Conservation (phyloP, 1,140 invertebrate genomes). For the Hermetia illucens region DNA sequence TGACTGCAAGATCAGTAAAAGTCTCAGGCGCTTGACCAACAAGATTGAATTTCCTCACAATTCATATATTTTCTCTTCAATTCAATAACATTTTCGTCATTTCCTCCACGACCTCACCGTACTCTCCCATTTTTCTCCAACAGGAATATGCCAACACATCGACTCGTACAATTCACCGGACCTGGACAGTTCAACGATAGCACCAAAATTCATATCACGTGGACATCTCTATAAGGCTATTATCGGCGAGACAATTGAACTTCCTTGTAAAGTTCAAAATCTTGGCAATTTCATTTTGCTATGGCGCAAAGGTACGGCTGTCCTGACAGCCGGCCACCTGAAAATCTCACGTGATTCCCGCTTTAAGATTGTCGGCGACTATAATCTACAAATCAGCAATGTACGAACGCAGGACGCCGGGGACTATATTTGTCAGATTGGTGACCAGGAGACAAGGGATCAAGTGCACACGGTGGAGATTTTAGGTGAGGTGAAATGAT, state of each 20-base stretch:
- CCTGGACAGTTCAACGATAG: constrained; percentile 19
- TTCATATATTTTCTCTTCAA: too few species aligned
- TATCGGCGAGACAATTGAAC: constrained; percentile 54
- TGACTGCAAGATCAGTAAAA: too few species aligned
- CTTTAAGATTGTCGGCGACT: constrained; percentile 42
- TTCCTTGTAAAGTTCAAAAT: constrained; percentile 64
- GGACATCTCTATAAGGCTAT: constrained; percentile 58
- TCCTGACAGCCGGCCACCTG: constrained; percentile 43
- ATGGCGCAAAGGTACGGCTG: constrained; percentile 43
- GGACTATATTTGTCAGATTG: constrained; percentile 39
- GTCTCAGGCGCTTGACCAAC: too few species aligned
- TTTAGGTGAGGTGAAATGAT: constrained; percentile 35
- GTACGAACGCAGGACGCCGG: constrained; percentile 36
- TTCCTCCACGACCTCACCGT: too few species aligned
- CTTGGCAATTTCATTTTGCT: constrained; percentile 44
- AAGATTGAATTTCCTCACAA: too few species aligned
- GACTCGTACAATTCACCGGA: too few species aligned
- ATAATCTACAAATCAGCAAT: constrained; percentile 43
- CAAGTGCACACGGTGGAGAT: constrained; percentile 38
- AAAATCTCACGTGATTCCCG: constrained; percentile 43
- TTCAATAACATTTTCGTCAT: too few species aligned
- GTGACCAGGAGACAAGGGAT: constrained; percentile 34
- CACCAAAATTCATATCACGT: constrained; percentile 50
- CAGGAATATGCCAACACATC: too few species aligned
- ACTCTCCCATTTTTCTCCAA: too few species aligned